Evolutionary conservation across 1,140 invertebrate genomes (phyloP).

Genomic region (Colletes latitarsis): DNA sequence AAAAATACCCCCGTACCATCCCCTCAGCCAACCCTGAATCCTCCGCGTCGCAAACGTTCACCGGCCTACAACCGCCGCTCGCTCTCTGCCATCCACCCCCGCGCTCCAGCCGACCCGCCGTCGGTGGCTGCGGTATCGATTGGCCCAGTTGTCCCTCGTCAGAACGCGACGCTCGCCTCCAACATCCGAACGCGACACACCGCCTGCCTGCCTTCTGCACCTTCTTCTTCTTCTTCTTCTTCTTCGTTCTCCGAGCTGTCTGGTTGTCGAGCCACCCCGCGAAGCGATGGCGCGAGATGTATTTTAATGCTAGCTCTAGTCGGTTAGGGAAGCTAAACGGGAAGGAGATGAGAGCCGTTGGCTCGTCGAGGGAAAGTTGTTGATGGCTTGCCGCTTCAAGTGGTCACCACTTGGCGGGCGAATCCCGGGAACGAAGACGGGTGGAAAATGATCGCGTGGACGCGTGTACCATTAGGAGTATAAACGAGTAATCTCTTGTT

Average conservation of each 20-base stretch:
- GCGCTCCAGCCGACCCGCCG: conserved; percentile 48
- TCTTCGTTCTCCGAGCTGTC: neutral
- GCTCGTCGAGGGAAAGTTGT: neutral
- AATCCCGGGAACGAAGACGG: no score
- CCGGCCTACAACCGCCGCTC: conserved; percentile 37
- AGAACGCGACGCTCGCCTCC: conserved; percentile 60
- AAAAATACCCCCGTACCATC: neutral
- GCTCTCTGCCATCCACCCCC: conserved; percentile 32
- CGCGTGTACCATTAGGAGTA: no score
- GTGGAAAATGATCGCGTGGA: no score
- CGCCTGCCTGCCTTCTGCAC: neutral
- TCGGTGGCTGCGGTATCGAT: conserved; percentile 72
- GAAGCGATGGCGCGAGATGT: neutral
- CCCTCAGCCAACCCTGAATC: conserved; percentile 17
- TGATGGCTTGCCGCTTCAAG: neutral
- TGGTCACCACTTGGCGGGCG: neutral
- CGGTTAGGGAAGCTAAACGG: neutral
- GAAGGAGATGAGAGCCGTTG: neutral
- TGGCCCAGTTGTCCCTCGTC: conserved; percentile 77
- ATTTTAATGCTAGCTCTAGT: neutral
- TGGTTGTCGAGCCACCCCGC: neutral
- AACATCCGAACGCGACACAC: conserved; percentile 59
- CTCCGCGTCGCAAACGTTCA: conserved; percentile 49
- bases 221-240: neutral
- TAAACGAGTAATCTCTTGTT: no score